Base-by-base conservation (phyloP, 2,113 vertebrate species). In the Diphyllodes magnificus region DNA sequence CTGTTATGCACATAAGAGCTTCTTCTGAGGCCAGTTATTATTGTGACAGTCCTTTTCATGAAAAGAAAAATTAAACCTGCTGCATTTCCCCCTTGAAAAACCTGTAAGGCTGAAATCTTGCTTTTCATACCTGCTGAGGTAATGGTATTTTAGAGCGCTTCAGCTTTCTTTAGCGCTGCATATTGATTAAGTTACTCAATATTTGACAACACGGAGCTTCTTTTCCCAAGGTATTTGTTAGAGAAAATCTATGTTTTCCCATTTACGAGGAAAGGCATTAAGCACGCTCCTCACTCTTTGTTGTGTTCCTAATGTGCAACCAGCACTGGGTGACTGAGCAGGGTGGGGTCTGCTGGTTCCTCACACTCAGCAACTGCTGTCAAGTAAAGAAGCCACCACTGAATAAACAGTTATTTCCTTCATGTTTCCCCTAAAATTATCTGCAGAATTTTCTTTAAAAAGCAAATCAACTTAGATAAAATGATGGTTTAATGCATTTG, bases 111-210 rank as follows among this genome's bases (percentile, higher is more conserved):
- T 88, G 75, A 90, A 56, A 31, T 68, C 82, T 76, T 76, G 39
- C 16, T 80, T 88, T 91, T 69, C 82, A 53, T 82, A 82, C 44
- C 59, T 90, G 71, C 92, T 82, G 75, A 90, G 59, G 53, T 56
- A 88, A 68, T 31, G 63, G 57, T 22, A 49, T 95, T 93, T 92
- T 27, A 33, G 60, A 88, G 44, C 37, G 57, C 49, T 76, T 57
- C 82, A 93, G 10, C 69, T 77, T 86, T 63, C 88, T 71, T 65
- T 49, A 21, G 39, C 20, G 28, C 56, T 93, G 77, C 45, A 40
- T 85, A 92, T 95, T 89, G 94, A 94, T 95, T 88, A 78, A 86
- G 47, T 54, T 64, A 44, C 92, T 91, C 88, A 68, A 6, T 91
- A 92, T 94, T 93, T 95, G 83, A 89, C 80, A 92, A 84, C 40